Evolutionary conservation across 2,797 vertebrate species (phyloP), one percentile per base, ranked within the genome.

Genomic region (Acanthis flammea): DNA sequence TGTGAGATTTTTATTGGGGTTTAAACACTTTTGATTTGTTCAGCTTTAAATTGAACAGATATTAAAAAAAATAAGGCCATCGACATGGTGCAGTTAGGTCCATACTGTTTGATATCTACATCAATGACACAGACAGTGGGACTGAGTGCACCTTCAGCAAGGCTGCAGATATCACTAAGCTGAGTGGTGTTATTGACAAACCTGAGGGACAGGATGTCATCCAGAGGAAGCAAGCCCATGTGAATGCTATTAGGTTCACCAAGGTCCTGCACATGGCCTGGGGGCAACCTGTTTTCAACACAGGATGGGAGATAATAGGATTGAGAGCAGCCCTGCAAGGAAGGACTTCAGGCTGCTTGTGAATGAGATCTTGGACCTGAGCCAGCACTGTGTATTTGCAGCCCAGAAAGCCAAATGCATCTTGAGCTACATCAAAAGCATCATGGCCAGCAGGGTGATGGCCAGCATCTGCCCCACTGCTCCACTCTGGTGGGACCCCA

Each of bases 21-120:
- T 93, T 86, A 81, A 74, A 85, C 31, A 16, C 16, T 71, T 78
- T 53, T 83, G 4, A 45, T 90, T 79, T 95, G 24, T 85, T 93
- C 84, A 68, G 25, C 42, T 86, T 91, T 61, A 74, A 91, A 47
- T 14, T 35, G 33, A 90, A 80, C 6, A 72, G 48, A 71, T 41
- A 86, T 1, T 54, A 19, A 60, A 84, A 88, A 84, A 85, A 25
- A 23, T 76, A 48, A 2, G 5, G 24, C 21, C 39, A 44, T 2
- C 48, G 31, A 45, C 0, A 0, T 27, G 33, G 21, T 57, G 48
- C 27, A 44, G 15, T 16, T 28, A 21, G 23, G 22, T 35, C 16
- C 24, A n/a, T 21, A 51, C 28, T 14, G 19, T 55, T 41, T 45
- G 44, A 8, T 25, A 30, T 18, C 23, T 45, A 37, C 18, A 51